Base-by-base conservation (phyloP, 2,888 invertebrate genomes). In the Cistogaster globosa region DNA sequence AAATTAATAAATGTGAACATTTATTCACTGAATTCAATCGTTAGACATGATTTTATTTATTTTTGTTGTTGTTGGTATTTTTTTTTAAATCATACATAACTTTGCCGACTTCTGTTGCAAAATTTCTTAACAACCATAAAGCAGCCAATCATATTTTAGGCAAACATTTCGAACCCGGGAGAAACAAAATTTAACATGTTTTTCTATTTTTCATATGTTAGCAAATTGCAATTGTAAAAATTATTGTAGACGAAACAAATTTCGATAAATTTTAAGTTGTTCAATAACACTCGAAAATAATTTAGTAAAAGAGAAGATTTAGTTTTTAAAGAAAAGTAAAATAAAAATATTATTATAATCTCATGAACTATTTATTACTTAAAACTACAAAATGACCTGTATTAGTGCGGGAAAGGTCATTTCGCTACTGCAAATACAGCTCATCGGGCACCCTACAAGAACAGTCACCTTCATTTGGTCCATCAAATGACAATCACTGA, bases 161-260 rank as follows among this genome's bases (percentile, higher is more conserved):
- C 42, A 74, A 84, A 75, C 76, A 67, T 32, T 67, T 8, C 20
- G 22, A 48, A 68, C 20, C 9, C 58, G 1, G 12, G 12, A 42
- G 12, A 42, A 42, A 42, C 11, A 7, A 51, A n/a, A 58, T 12
- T 36, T 32, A 32, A 12, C 32, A 67, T 16, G 67, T 51, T 68
- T 72, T 36, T 22, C 20, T 20, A 45, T 63, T 68, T 78, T 69
- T 68, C 22, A 68, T 65, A 38, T 81, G 81, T 62, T 63, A 65
- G 81, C 80, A 84, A 84, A 74, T 84, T 74, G 84, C 62, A 77
- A 74, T 81, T 72, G 77, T 74, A 74, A 69, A 5, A 72, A 80
- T 84, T 69, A 84, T 84, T 72, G 76, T 48, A 60, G 38, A 67
- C 57, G 57, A 72, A 79, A 36, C 32, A 63, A 69, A 63, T 79